Evolutionary conservation across 2,797 vertebrate species (phyloP).

Genomic region (Echeneis naucrates): DNA sequence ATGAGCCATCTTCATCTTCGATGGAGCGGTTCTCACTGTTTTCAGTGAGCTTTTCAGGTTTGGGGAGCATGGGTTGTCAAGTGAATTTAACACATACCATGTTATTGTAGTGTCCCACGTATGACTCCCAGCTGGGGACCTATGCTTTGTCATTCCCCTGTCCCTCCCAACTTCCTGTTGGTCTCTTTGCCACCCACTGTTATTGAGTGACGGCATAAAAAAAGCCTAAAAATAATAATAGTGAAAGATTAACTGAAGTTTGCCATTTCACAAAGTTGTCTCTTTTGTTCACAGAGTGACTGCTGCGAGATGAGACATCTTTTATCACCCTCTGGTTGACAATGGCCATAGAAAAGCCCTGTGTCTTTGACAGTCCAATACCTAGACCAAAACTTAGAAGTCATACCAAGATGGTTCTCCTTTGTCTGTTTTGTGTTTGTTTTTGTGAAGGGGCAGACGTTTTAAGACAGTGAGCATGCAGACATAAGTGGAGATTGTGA

Average conservation of each 20-base stretch:
- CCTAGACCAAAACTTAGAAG: background rate
- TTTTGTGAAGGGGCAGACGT: conserved; percentile 4
- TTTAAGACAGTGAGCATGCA: conserved; percentile 19
- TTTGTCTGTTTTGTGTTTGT: background rate
- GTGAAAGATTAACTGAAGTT: background rate
- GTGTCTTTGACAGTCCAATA: conserved; percentile 25
- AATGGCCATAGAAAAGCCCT: conserved; percentile 32
- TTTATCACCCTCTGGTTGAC: conserved; percentile 16
- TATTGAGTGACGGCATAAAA: no score
- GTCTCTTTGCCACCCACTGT: no score
- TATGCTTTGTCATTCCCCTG: no score
- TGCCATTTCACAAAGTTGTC: conserved; percentile 24
- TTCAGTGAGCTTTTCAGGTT: no score
- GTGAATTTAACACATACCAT: no score
- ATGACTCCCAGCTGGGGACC: no score
- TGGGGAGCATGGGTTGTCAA: no score
- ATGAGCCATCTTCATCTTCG: no score
- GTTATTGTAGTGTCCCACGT: no score
- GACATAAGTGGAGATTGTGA: conserved; percentile 25
- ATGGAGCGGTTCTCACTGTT: background rate
- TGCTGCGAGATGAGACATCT: conserved; percentile 24
- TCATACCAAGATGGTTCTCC: conserved; percentile 1
- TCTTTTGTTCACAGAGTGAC: background rate
- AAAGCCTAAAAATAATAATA: no score
- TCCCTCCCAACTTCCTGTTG: no score